Base-by-base conservation (phyloP, 2,113 vertebrate genomes). In the Prinia subflava region DNA sequence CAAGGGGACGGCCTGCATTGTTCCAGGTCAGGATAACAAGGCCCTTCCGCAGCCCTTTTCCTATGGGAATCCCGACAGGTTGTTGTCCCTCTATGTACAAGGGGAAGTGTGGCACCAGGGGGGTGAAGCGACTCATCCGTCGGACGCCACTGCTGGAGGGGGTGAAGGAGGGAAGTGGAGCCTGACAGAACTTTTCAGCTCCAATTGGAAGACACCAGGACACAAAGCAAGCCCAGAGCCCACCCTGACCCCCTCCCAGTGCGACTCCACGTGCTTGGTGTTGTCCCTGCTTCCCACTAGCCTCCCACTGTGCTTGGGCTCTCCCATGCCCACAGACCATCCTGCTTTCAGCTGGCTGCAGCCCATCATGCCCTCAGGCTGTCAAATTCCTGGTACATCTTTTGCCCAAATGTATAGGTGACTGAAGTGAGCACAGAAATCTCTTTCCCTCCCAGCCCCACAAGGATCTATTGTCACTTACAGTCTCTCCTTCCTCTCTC, bases 311-410 rank as follows among this genome's bases (percentile, higher is more conserved):
- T n/a, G 25, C 71, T 28, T 30, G 6, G 11, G 53, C 22, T 80
- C 63, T 71, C 37, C 63, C 4, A 0, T 22, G 41, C 28, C 70
- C 30, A 20, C 37, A 50, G 10, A 49, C 24, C 4, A 2, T 15
- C 59, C 49, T 2, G 4, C 46, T 50, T 4, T 44, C 35, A 59
- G 42, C 42, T 44, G 71, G 22, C 71, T 59, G 50, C 27, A 35
- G n/a, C 50, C 31, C 35, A 4, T 3, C 0, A 0, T 1, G 4
- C 52, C 24, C 44, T 24, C 1, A 0, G 17, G 49, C 33, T n/a
- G 18, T 6, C 24, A 24, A 56, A 83, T 62, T 65, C 80, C 80
- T 41, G 31, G 5, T 55, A 6, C 15, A 10, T 18, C 71, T 88
- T 63, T n/a, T 37, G 11, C 63, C 70, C 53, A 25, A 37, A 78